These are phyloP conservation scores for Neoitamus cyanurus DNA, from an alignment of 2,888 invertebrate genomes.

Conservation along the genomic window DNA sequence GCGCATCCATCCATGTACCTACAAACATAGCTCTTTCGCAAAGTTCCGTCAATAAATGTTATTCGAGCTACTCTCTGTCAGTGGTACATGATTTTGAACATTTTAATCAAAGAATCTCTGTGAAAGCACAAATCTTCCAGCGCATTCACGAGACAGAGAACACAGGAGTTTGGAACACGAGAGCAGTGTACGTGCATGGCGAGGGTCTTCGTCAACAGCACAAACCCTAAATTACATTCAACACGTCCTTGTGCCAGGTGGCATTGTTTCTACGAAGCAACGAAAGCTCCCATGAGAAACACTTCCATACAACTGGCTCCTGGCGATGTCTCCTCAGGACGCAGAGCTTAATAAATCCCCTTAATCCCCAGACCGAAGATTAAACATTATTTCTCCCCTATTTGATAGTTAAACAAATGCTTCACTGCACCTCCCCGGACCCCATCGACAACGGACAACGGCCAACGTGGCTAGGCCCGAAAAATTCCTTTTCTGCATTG, in stretches of 20 bases:
- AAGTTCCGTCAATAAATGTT: too few relatives aligned
- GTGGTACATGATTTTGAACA: too few relatives aligned
- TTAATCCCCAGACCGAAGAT: background rate
- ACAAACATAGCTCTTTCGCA: too few relatives aligned
- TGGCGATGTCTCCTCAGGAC: background rate
- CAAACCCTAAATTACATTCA: background rate
- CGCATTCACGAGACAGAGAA: too few relatives aligned
- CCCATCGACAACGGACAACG: background rate
- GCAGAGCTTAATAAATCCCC: background rate
- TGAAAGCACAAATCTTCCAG: too few relatives aligned
- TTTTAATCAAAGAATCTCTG: too few relatives aligned
- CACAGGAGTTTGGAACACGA: background rate
- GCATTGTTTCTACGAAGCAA: background rate
- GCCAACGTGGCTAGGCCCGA: background rate
- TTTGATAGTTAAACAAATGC: conserved; percentile 1
- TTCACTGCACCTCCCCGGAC: background rate
- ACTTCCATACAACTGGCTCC: background rate
- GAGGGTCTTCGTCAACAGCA: background rate
- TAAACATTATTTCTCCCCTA: background rate
- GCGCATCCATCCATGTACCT: too few relatives aligned
- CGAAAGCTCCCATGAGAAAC: background rate
- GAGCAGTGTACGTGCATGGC: background rate
- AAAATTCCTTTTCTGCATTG: background rate
- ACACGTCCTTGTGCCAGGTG: background rate
- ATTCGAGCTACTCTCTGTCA: too few relatives aligned